Evolutionary conservation across 2,797 vertebrate genomes (phyloP), one percentile per base, ranked within the genome.

Genomic region (Zalophus californianus): DNA sequence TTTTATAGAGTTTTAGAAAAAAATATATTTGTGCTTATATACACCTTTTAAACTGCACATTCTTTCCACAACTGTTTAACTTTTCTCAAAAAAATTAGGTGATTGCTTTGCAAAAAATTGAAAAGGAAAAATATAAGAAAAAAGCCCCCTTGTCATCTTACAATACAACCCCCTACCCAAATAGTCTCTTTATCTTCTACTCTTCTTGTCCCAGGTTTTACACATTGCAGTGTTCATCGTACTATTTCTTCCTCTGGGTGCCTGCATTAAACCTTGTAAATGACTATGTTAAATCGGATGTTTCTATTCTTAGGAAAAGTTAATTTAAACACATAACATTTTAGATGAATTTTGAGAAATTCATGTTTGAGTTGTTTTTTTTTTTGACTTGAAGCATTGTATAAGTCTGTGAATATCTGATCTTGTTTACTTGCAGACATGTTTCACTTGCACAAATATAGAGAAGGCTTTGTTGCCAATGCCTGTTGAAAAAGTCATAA

Each of bases 1-100:
- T 72, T 82, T 90, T 89, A 77, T 79, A 54, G 44, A 70, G 25
- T 48, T 73, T 56, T 77, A 75, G 79, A 86, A 66, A 86, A 91
- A 44, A 15, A 52, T 77, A 16, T 29, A 50, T 87, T 52, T 91
- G 60, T 18, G 75, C 48, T 38, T 82, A 27, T 56, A 83, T 54
- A 82, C 38, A 21, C 50, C 27, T 58, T 85, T 79, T 29, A 95
- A 84, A 58, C 56, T 50, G 27, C 2, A 66, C 35, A 92, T 86
- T 92, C 41, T 90, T 82, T 92, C 54, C 18, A 86, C 32, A 96
- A 48, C 29, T 75, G 68, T 80, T 56, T 56, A 54, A 79, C 58
- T n/a, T 64, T 90, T 82, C 86, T 35, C 35, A 70, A 23, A 72
- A 64, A 91, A 91, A 83, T 48, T 50, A 64, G 21, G 41, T 41